Conservation (phyloP, 2,113 vertebrate species). For the Rhinoderma darwinii region DNA sequence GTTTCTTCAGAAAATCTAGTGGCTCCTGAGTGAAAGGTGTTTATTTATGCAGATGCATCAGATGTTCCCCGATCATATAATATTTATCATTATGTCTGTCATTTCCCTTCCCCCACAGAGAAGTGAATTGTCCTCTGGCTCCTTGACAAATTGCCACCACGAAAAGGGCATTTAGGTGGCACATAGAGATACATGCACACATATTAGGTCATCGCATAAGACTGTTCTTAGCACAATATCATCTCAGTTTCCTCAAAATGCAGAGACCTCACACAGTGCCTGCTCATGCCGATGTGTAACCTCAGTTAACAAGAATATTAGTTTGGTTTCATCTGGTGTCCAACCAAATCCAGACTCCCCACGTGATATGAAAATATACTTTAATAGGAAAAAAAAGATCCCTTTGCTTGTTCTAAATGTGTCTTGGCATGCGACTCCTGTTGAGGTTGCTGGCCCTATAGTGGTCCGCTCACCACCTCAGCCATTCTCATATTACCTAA, state of each 20-base stretch:
- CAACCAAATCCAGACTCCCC: slow-evolving; percentile 29
- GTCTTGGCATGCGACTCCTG: background rate
- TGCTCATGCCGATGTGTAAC: background rate
- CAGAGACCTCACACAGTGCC: slow-evolving; percentile 23
- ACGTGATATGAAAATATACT: slow-evolving; percentile 17
- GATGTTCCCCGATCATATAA: no score
- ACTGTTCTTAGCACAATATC: background rate
- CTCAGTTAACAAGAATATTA: slow-evolving; percentile 28
- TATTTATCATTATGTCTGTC: no score
- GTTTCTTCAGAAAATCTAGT: no score
- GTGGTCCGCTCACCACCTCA: background rate
- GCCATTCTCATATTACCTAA: slow-evolving; percentile 34
- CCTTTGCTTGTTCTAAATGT: slow-evolving; percentile 8
- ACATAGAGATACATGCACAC: no score
- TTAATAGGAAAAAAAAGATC: background rate
- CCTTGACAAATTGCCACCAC: no score
- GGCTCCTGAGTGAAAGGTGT: no score
- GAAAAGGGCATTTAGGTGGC: no score
- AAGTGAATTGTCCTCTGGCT: no score
- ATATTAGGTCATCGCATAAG: background rate
- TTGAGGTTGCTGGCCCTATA: slow-evolving; percentile 16
- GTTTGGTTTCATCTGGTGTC: slow-evolving; percentile 31
- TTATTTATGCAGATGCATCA: no score
- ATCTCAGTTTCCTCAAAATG: background rate
- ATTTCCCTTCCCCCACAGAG: no score